phyloP scores from a whole-genome alignment of 2,888 invertebrate species.

The Drosophila barbarae region DNA sequence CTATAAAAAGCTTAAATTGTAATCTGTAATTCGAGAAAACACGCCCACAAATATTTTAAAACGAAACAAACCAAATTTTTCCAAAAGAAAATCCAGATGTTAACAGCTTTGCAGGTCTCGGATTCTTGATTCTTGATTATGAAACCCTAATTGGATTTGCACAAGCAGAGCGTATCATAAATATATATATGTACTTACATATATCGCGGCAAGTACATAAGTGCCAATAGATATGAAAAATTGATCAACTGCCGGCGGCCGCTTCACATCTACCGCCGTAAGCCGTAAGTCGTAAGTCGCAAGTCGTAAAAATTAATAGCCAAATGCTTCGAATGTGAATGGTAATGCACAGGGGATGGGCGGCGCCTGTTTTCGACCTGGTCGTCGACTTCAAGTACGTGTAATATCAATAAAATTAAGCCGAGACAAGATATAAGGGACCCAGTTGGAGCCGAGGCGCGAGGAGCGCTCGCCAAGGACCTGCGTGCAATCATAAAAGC shows the following conservation, averaged over 20 bases:
- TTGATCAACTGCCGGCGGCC: conserved; percentile 44
- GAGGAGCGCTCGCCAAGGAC: conserved; percentile 6
- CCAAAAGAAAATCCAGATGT: background rate
- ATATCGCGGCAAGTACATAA: conserved; percentile 21
- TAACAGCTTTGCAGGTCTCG: conserved; percentile 6
- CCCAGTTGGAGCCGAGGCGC: background rate
- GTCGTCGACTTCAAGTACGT: conserved; percentile 59
- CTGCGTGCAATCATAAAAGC: conserved; percentile 63
- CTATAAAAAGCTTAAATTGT: background rate
- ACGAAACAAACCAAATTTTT: no score
- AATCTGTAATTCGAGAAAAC: background rate
- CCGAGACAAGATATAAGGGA: conserved; percentile 39
- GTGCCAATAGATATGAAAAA: conserved; percentile 34
- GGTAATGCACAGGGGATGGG: conserved; percentile 1
- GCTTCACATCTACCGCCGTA: conserved; percentile 13
- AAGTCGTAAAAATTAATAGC: conserved; percentile 60
- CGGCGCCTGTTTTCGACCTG: conserved; percentile 49
- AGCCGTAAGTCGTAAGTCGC: conserved; percentile 18
- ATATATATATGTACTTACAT: conserved; percentile 11
- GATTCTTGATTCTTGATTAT: conserved; percentile 20
- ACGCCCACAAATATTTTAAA: background rate
- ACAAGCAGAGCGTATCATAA: conserved; percentile 8
- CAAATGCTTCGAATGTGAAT: conserved; percentile 22
- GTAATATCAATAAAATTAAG: conserved; percentile 74
- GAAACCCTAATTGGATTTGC: conserved; percentile 51